phyloP scores from a whole-genome alignment of 2,888 invertebrate species.

The Lithophane ornitopus region DNA sequence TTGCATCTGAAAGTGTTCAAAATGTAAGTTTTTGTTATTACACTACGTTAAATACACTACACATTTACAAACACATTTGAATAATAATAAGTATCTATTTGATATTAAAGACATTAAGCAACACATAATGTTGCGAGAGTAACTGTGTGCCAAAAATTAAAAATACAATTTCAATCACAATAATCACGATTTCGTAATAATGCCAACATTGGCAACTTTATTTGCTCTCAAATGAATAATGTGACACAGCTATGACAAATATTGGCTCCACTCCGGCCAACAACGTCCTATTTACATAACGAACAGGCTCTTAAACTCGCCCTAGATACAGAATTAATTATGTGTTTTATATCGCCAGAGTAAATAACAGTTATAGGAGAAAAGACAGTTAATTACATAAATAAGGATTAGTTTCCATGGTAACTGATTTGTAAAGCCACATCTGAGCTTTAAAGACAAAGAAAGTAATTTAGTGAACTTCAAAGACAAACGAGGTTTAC shows the following conservation, averaged over 20 bases:
- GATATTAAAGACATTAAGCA: not conserved
- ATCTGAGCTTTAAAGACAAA: not conserved
- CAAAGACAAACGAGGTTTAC: not conserved
- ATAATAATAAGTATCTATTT: not conserved
- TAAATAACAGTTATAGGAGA: slow-evolving; percentile 33
- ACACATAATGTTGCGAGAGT: not conserved
- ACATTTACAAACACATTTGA: not conserved
- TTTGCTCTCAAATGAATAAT: slow-evolving; percentile 44
- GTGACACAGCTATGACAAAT: slow-evolving; percentile 30
- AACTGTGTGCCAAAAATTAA: not conserved
- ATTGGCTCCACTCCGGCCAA: slow-evolving; percentile 37
- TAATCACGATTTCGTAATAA: slow-evolving; percentile 10
- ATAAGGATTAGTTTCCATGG: slow-evolving; percentile 19
- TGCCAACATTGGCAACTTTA: slow-evolving; percentile 29
- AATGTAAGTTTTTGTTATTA: slow-evolving; percentile 29
- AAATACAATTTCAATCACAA: slow-evolving; percentile 15
- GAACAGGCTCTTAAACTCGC: slow-evolving; percentile 30
- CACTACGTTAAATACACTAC: not conserved
- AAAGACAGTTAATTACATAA: slow-evolving; percentile 18
- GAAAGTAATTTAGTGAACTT: not conserved
- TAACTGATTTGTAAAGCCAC: slow-evolving; percentile 6
- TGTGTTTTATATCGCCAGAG: slow-evolving; percentile 39
- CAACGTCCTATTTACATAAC: slow-evolving; percentile 35
- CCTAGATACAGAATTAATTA: slow-evolving; percentile 41
- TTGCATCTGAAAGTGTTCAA: not conserved